Base-by-base conservation (phyloP, 2,888 invertebrate genomes). In the Drosophila nr. perissopoda region DNA sequence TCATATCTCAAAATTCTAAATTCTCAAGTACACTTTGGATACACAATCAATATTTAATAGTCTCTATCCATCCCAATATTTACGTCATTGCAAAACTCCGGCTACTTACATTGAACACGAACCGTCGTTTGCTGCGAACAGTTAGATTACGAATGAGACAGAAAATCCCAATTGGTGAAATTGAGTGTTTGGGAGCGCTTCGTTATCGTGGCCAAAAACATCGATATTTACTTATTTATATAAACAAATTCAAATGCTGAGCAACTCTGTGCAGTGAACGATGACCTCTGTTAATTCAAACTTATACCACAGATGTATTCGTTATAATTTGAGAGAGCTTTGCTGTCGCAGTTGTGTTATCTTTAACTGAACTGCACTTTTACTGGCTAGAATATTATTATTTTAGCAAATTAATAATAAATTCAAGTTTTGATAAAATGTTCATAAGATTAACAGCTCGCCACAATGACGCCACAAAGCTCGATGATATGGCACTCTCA, bases 91-190 rank as follows among this genome's bases (percentile, higher is more conserved):
- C n/a, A 54, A 67, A 62, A 63, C 61, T 69, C 72, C 78, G 74
- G 63, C 70, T 91, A 92, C 91, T 92, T 91, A 91, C 91, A 90
- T 91, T 90, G 87, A 91, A 92, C 92, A 91, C 92, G 80, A 82
- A 84, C 86, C 80, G 82, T 82, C 70, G 74, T 72, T 82, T 63
- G 42, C 38, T 79, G 63, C 71, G 82, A 74, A 71, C 78, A 76
- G 86, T 76, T 88, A 81, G 73, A 62, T 82, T 66, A 65, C 90
- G 90, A 85, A 88, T 89, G 79, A 75, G 63, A 78, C 73, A 65
- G 60, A 62, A 76, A 51, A 78, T 71, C 52, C 64, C 61, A 76
- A 71, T 68, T 81, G 77, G 61, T 16, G 25, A 21, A 67, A 53
- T 25, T 57, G 38, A 51, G 58, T 31, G 38, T 38, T 25, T 57